phyloP scores from a whole-genome alignment of 2,888 invertebrate genomes.

The Orchesellides sinensis region DNA sequence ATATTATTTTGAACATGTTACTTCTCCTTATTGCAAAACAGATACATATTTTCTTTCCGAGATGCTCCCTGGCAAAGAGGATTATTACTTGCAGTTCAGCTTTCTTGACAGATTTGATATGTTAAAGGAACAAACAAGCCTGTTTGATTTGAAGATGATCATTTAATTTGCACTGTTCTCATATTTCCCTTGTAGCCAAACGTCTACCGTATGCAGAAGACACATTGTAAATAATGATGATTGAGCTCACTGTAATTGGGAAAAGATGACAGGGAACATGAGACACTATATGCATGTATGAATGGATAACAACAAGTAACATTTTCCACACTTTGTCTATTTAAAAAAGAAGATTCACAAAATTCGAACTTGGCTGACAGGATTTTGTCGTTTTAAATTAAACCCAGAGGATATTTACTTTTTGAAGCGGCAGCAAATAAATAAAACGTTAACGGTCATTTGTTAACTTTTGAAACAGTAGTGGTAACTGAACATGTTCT shows the following conservation, averaged over 20 bases:
- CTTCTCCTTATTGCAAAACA: background rate
- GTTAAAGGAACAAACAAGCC: background rate
- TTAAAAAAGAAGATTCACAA: background rate
- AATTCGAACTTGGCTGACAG: background rate
- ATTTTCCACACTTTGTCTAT: background rate
- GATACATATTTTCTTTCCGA: background rate
- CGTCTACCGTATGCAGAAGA: slow-evolving; percentile 3
- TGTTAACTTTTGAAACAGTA: slow-evolving; percentile 37
- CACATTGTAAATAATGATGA: slow-evolving; percentile 26
- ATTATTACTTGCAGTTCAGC: too few species aligned
- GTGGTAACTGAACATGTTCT: slow-evolving; percentile 12
- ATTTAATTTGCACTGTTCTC: slow-evolving; percentile 5
- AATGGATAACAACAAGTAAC: background rate
- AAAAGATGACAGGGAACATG: slow-evolving; percentile 34
- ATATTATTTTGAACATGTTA: too few species aligned
- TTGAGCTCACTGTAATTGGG: slow-evolving; percentile 37
- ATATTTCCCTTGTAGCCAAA: slow-evolving; percentile 7
- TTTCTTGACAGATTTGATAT: too few species aligned
- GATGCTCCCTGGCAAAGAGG: background rate
- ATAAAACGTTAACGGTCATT: slow-evolving; percentile 38
- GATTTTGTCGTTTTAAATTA: slow-evolving; percentile 9
- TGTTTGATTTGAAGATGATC: slow-evolving; percentile 14
- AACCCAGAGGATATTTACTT: slow-evolving; percentile 41
- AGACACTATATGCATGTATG: slow-evolving; percentile 12
- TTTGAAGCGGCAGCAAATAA: background rate